phyloP scores from a whole-genome alignment of 2,888 invertebrate species.

The Monoplex corrugatus region DNA sequence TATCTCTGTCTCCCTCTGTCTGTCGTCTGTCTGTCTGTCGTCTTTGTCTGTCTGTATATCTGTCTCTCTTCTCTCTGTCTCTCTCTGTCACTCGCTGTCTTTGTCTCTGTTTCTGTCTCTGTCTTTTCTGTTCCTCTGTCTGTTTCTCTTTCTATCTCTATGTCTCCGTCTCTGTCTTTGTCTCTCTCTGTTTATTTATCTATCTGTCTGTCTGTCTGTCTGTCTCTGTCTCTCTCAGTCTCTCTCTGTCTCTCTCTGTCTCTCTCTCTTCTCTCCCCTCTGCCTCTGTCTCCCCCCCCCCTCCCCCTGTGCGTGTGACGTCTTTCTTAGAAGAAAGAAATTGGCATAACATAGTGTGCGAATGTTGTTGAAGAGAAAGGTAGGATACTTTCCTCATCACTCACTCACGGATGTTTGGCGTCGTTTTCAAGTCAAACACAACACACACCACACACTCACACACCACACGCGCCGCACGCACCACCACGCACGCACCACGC shows the following conservation, averaged over 20 bases:
- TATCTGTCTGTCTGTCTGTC: constrained; percentile 12
- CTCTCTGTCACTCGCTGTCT: not conserved
- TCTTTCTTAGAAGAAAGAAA: too few relatives aligned
- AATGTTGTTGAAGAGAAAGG: too few relatives aligned
- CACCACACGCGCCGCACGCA: too few relatives aligned
- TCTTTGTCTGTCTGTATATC: not conserved
- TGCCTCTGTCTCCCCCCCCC: not conserved
- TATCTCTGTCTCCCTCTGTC: too few relatives aligned
- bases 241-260: not conserved
- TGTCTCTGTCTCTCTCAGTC: not conserved
- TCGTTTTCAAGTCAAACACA: too few relatives aligned
- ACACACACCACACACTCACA: too few relatives aligned
- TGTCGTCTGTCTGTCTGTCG: not conserved
- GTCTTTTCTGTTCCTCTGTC: not conserved
- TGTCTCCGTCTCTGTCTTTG: not conserved
- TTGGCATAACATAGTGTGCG: too few relatives aligned
- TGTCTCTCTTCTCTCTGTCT: not conserved
- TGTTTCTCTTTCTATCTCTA: not conserved
- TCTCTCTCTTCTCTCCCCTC: not conserved
- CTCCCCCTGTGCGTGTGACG: too few relatives aligned
- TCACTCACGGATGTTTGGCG: too few relatives aligned
- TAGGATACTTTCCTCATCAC: too few relatives aligned
- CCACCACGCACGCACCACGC: too few relatives aligned
- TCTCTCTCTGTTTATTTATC: not conserved
- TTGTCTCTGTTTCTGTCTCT: constrained; percentile 6